Evolutionary conservation across 2,797 vertebrate species (phyloP).

Genomic region (Coracias cyanogaster): DNA sequence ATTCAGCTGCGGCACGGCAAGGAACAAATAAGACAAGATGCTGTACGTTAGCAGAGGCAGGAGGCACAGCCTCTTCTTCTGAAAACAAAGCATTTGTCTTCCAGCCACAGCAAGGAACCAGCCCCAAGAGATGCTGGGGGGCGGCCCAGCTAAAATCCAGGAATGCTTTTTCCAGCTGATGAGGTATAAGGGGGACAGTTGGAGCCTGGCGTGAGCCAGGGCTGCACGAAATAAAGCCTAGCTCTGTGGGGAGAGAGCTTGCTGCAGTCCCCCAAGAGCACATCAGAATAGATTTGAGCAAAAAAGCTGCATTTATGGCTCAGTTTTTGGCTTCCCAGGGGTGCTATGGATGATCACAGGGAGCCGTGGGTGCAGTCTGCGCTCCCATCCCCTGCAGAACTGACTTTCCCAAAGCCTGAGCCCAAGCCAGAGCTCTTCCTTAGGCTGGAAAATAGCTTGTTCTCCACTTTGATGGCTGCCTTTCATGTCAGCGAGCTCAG

Average conservation of each 20-base stretch:
- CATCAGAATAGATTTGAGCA: background rate
- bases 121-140: background rate
- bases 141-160: background rate
- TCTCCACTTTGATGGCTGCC: background rate
- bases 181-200: background rate
- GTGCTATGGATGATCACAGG: background rate
- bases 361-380: background rate
- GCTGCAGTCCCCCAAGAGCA: background rate
- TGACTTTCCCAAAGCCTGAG: background rate
- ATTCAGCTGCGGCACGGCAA: background rate
- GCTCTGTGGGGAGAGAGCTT: fast-evolving
- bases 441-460: background rate
- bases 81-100: background rate
- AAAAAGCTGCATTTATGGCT: background rate
- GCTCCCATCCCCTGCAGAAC: background rate
- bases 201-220: background rate
- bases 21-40: background rate
- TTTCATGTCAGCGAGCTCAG: background rate
- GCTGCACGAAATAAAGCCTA: background rate
- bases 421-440: background rate
- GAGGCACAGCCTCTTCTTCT: background rate
- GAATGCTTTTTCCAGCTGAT: background rate
- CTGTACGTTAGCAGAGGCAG: background rate
- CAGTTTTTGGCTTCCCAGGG: background rate
- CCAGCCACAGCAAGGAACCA: background rate